Evolutionary conservation across 2,113 vertebrate genomes (phyloP).

Genomic region (Epinephelus fuscoguttatus): DNA sequence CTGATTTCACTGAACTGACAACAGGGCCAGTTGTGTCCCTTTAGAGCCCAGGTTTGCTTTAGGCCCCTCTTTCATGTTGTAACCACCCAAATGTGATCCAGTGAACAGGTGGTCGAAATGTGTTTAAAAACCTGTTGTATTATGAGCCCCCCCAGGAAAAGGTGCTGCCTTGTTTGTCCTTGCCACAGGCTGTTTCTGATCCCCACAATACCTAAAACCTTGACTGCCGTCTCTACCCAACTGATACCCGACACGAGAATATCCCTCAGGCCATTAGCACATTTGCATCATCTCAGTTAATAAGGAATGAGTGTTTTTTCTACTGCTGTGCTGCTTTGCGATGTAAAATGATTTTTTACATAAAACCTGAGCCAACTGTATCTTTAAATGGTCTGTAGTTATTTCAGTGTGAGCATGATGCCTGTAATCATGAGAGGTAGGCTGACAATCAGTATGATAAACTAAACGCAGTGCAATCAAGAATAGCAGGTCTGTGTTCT

Average conservation of each 20-base stretch:
- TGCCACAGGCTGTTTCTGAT: not conserved
- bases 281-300: constrained; percentile 15
- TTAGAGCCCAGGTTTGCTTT: not conserved
- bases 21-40: not conserved
- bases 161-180: not conserved
- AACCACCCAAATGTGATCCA: not conserved
- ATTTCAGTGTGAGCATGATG: not conserved
- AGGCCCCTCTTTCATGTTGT: not conserved
- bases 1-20: not conserved
- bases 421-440: not conserved
- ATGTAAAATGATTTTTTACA: too few species aligned
- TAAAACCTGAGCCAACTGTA: not conserved
- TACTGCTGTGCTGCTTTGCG: not conserved
- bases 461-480: not conserved
- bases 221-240: not conserved
- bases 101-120: too few species aligned
- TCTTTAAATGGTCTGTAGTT: not conserved
- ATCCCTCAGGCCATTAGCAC: not conserved
- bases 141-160: not conserved
- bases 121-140: not conserved
- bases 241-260: not conserved
- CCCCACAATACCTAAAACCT: not conserved
- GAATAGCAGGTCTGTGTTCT: not conserved
- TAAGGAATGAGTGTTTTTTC: not conserved
- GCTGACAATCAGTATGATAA: not conserved